A percentile compares a stretch with the other conserved stretches of the same genome.
Conservation (phyloP, 2,888 invertebrate genomes). For the Mycalesis mineus region DNA sequence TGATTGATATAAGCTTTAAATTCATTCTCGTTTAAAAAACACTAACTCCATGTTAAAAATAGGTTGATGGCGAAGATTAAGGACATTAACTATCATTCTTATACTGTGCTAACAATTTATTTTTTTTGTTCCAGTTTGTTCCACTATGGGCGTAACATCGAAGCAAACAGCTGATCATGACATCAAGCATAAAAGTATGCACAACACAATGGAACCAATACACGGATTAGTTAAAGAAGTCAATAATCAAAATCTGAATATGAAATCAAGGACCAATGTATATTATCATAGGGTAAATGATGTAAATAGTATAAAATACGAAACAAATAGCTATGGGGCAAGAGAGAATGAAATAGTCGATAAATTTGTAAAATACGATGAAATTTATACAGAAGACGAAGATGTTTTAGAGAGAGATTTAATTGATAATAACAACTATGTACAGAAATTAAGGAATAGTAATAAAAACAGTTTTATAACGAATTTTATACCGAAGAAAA, state of each 20-base stretch:
- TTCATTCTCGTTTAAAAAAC: too few relatives aligned
- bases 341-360: slow-evolving; percentile 21
- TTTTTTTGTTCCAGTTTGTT: slow-evolving; percentile 58
- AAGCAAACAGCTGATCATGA: slow-evolving; percentile 56
- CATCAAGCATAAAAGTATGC: slow-evolving; percentile 30
- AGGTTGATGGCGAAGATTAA: too few relatives aligned
- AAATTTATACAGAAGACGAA: slow-evolving; percentile 40
- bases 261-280: slow-evolving; percentile 41
- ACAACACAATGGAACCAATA: slow-evolving; percentile 32
- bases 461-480: slow-evolving; percentile 16
- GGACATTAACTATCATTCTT: too few relatives aligned
- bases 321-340: slow-evolving; percentile 24
- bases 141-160: slow-evolving; percentile 46
- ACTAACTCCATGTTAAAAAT: too few relatives aligned
- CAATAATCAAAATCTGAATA: slow-evolving; percentile 35
- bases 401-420: slow-evolving; percentile 36
- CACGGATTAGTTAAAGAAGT: slow-evolving; percentile 31
- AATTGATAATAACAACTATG: slow-evolving; percentile 37
- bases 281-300: slow-evolving; percentile 30
- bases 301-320: slow-evolving; percentile 28
- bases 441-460: slow-evolving; percentile 31
- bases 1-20: too few relatives aligned
- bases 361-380: slow-evolving; percentile 34
- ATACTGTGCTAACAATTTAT: neutral
- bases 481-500: slow-evolving; percentile 31